These are phyloP conservation scores for Eumaeus atala DNA, from an alignment of 1,140 invertebrate genomes.

Conservation along the genomic window DNA sequence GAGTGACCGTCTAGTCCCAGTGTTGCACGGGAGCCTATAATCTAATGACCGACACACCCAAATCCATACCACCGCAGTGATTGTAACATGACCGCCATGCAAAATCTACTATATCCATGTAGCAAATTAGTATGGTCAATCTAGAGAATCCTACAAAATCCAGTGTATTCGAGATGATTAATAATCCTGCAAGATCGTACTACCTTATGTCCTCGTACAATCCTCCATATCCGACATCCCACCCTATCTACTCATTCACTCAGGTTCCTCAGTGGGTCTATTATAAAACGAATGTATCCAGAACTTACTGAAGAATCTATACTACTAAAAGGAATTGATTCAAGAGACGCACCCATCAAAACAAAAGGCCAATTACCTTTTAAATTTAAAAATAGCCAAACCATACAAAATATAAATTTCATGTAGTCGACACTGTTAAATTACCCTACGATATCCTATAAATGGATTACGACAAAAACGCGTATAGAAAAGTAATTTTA, in stretches of 20 bases:
- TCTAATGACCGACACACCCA: constrained; percentile 7
- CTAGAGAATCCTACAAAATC: constrained; percentile 10
- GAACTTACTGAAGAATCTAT: constrained; percentile 16
- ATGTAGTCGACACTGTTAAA: constrained; percentile 25
- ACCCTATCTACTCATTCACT: no score
- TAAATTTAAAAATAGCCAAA: no score
- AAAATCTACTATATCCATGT: background rate
- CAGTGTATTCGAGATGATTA: constrained; percentile 23
- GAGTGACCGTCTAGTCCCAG: constrained; percentile 18
- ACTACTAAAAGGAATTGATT: constrained; percentile 33
- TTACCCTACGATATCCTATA: constrained; percentile 28
- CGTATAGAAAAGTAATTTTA: constrained; percentile 15
- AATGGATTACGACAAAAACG: constrained; percentile 22
- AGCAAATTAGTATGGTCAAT: background rate
- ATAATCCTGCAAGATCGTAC: constrained; percentile 18
- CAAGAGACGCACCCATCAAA: constrained; percentile 12
- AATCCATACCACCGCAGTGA: background rate
- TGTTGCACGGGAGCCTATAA: constrained; percentile 16
- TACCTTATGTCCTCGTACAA: constrained; percentile 25
- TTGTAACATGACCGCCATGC: background rate
- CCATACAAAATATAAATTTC: constrained; percentile 21
- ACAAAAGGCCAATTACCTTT: no score
- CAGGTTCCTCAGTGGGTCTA: constrained; percentile 21
- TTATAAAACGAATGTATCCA: constrained; percentile 16
- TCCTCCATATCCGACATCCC: constrained; percentile 21